Conservation (phyloP, 2,113 vertebrate species). For the Engraulis encrasicolus region DNA sequence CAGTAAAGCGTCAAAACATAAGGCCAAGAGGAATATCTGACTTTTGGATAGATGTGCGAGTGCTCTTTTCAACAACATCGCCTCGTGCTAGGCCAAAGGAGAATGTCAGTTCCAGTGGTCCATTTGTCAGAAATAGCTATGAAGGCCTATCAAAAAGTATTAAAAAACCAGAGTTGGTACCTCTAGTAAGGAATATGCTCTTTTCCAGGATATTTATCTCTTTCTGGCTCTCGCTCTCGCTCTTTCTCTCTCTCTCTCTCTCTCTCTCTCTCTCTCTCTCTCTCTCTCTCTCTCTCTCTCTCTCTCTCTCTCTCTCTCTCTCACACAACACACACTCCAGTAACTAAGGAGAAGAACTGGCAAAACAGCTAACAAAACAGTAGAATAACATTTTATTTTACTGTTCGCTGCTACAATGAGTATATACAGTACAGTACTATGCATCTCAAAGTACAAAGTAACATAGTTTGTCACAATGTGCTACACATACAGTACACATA, state of each 20-base stretch:
- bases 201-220: not conserved
- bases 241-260: not conserved
- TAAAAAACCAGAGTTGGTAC: not conserved
- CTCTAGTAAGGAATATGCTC: not conserved
- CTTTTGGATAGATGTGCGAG: constrained; percentile 31
- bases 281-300: too few relatives aligned
- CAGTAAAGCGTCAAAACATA: constrained; percentile 15
- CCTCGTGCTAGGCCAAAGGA: constrained; percentile 19
- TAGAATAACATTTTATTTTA: too few relatives aligned
- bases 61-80: not conserved
- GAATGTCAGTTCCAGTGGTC: constrained; percentile 21
- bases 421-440: too few relatives aligned
- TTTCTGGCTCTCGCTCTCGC: too few relatives aligned
- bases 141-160: not conserved
- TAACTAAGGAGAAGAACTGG: constrained; percentile 30
- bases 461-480: too few relatives aligned
- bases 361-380: not conserved
- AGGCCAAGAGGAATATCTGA: constrained; percentile 25
- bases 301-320: too few relatives aligned
- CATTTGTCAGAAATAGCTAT: constrained; percentile 18
- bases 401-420: too few relatives aligned
- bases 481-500: too few relatives aligned
- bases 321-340: too few relatives aligned
- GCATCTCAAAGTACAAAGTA: too few relatives aligned
- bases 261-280: too few relatives aligned